Conservation (phyloP, 2,888 invertebrate species). For the Pandemis corylana region DNA sequence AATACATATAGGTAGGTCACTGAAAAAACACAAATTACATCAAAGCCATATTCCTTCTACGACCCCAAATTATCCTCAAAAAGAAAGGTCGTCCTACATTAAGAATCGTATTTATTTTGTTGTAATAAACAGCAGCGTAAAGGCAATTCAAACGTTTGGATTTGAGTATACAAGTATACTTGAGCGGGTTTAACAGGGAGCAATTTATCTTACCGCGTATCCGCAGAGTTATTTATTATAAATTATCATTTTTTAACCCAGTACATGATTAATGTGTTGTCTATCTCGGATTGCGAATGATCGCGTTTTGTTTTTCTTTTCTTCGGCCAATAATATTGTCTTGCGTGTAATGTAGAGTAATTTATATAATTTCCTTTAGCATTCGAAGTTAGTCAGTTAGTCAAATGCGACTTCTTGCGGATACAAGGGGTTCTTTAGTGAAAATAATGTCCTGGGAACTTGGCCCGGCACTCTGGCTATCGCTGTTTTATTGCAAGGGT, state of each 20-base stretch:
- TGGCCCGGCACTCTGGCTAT: constrained; percentile 25
- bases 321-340: not conserved
- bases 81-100: constrained; percentile 26
- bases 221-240: constrained; percentile 27
- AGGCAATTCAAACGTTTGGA: constrained; percentile 16
- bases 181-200: constrained; percentile 24
- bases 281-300: constrained; percentile 21
- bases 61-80: constrained; percentile 28
- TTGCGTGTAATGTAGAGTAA: not conserved
- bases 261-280: constrained; percentile 32
- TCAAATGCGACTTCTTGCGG: constrained; percentile 20
- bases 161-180: constrained; percentile 6
- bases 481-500: constrained; percentile 24
- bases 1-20: constrained; percentile 43
- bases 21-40: constrained; percentile 40
- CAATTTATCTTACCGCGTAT: constrained; percentile 40
- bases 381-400: not conserved
- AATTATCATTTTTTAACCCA: constrained; percentile 27
- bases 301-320: not conserved
- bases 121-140: constrained; percentile 37
- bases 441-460: constrained; percentile 25
- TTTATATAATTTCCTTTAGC: constrained; percentile 10
- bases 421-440: constrained; percentile 25
- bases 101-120: constrained; percentile 35
- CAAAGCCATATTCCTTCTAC: constrained; percentile 34